Evolutionary conservation across 1,140 invertebrate species (phyloP).

Genomic region (Schlechtendalia chinensis): DNA sequence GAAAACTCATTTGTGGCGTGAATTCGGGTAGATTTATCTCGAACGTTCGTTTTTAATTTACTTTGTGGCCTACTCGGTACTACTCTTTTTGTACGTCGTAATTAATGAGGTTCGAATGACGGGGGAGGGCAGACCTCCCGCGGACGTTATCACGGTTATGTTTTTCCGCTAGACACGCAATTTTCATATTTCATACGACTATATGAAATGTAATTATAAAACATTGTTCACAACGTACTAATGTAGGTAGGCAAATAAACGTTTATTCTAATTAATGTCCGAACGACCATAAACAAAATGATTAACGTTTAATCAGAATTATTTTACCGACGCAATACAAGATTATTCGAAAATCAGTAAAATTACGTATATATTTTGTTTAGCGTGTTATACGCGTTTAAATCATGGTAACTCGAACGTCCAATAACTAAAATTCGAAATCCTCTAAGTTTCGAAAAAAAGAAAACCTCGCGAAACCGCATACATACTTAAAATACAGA

Average conservation of each 20-base stretch:
- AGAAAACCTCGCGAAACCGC: no score
- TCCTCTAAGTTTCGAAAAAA: no score
- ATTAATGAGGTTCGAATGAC: background rate
- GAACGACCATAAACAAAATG: background rate
- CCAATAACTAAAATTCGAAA: no score
- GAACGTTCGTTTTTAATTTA: conserved; percentile 40
- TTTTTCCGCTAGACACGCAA: conserved; percentile 1
- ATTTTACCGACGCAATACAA: no score
- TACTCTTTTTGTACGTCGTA: conserved; percentile 12
- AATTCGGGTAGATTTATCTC: conserved; percentile 19
- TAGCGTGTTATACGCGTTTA: no score
- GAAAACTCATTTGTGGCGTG: conserved; percentile 27
- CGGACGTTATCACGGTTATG: background rate
- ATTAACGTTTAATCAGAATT: background rate
- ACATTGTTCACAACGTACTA: background rate
- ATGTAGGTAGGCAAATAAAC: background rate
- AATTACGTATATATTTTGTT: no score
- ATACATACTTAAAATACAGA: no score
- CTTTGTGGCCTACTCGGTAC: background rate
- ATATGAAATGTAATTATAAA: background rate
- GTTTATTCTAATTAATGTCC: conserved; percentile 14
- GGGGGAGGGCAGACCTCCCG: background rate
- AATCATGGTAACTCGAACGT: no score
- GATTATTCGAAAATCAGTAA: no score
- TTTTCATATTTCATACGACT: conserved; percentile 6